phyloP scores from a whole-genome alignment of 1,140 invertebrate genomes.

The Hylyphantes graminicola region DNA sequence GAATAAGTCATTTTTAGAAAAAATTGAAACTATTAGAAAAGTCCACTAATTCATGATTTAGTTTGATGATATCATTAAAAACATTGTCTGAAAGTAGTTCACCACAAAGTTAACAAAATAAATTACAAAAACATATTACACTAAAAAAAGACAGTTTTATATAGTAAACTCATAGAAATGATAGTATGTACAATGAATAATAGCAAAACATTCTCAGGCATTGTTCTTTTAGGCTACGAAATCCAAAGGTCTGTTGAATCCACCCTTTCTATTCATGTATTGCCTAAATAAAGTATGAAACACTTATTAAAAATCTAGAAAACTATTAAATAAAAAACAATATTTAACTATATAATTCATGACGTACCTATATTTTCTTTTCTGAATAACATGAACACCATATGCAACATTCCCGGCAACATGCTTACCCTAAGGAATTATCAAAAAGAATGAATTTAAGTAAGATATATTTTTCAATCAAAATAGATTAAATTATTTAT shows the following conservation, averaged over 20 bases:
- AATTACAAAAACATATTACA: not conserved
- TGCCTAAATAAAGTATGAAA: constrained; percentile 74
- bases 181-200: constrained; percentile 9
- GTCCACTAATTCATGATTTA: too few relatives aligned
- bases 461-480: not conserved
- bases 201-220: too few relatives aligned
- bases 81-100: too few relatives aligned
- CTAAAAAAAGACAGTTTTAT: not conserved
- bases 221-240: constrained; percentile 77
- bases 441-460: not conserved
- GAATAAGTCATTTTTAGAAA: too few relatives aligned
- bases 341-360: not conserved
- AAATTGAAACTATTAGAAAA: too few relatives aligned
- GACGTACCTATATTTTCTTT: constrained; percentile 83
- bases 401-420: constrained; percentile 93
- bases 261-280: constrained; percentile 99
- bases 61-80: too few relatives aligned
- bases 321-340: not conserved
- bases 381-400: constrained; percentile 93
- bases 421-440: constrained; percentile 75
- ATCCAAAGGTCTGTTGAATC: constrained; percentile 97
- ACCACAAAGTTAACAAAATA: too few relatives aligned
- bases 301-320: not conserved
- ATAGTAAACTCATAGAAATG: not conserved
- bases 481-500: too few relatives aligned